These are phyloP conservation scores for Zelostemma sp. DNA, from an alignment of 1,140 invertebrate species.

Conservation along the genomic window DNA sequence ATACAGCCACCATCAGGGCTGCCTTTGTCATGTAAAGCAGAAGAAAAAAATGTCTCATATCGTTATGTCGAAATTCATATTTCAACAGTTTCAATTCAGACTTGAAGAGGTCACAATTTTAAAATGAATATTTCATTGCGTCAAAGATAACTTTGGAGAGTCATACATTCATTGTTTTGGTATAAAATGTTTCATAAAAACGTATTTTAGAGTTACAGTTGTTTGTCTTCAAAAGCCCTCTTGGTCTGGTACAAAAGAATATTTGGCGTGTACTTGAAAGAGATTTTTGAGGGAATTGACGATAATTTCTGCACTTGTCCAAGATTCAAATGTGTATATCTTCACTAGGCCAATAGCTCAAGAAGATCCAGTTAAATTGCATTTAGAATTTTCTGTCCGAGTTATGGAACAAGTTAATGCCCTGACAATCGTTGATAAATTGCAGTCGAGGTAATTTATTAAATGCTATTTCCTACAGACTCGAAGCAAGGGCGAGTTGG, in stretches of 20 bases:
- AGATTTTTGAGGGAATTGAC: constrained; percentile 38
- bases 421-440: no score
- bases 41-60: no score
- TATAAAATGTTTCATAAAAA: neutral
- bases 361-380: no score
- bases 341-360: no score
- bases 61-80: no score
- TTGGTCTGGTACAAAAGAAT: constrained; percentile 31
- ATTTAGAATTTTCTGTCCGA: neutral
- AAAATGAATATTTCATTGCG: neutral
- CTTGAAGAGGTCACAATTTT: no score
- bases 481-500: no score
- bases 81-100: no score
- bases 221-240: constrained; percentile 3
- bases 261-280: constrained; percentile 39
- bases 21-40: neutral
- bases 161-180: neutral
- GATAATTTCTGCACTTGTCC: constrained; percentile 30
- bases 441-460: no score
- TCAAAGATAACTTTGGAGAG: neutral
- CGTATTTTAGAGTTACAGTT: constrained; percentile 1
- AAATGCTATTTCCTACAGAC: no score
- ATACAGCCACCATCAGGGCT: neutral
- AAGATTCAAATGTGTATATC: neutral
- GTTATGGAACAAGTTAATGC: no score